These are phyloP conservation scores for Troides aeacus DNA, from an alignment of 2,888 invertebrate species.

Conservation along the genomic window DNA sequence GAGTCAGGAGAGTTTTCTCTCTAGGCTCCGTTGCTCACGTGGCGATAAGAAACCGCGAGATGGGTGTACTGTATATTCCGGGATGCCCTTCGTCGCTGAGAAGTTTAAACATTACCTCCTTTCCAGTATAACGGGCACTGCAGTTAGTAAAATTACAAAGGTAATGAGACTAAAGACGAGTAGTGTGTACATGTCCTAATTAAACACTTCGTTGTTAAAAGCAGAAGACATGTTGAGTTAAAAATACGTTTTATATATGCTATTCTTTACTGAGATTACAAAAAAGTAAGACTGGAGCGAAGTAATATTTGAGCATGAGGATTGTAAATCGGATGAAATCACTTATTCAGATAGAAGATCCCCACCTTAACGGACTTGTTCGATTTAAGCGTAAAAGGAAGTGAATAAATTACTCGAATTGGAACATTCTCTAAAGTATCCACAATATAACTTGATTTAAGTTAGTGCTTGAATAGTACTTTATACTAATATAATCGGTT, in stretches of 20 bases:
- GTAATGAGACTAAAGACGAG: too few relatives aligned
- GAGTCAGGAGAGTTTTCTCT: too few relatives aligned
- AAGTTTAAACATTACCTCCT: too few relatives aligned
- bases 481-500: background rate
- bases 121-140: too few relatives aligned
- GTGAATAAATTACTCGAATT: slow-evolving; percentile 19
- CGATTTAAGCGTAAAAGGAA: slow-evolving; percentile 28
- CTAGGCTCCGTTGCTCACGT: too few relatives aligned
- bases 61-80: too few relatives aligned
- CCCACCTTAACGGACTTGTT: slow-evolving; percentile 24
- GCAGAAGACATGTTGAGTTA: background rate
- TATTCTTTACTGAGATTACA: slow-evolving; percentile 9
- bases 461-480: background rate
- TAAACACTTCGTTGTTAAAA: too few relatives aligned
- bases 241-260: background rate
- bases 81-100: too few relatives aligned
- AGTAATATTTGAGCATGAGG: slow-evolving; percentile 13
- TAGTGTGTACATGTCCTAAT: background rate
- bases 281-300: slow-evolving; percentile 10
- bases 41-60: too few relatives aligned
- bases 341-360: slow-evolving; percentile 31
- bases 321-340: slow-evolving; percentile 1
- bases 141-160: too few relatives aligned
- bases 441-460: background rate
- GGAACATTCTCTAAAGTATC: slow-evolving; percentile 1